Evolutionary conservation across 1,140 invertebrate genomes (phyloP).

Genomic region (Spodoptera litura): DNA sequence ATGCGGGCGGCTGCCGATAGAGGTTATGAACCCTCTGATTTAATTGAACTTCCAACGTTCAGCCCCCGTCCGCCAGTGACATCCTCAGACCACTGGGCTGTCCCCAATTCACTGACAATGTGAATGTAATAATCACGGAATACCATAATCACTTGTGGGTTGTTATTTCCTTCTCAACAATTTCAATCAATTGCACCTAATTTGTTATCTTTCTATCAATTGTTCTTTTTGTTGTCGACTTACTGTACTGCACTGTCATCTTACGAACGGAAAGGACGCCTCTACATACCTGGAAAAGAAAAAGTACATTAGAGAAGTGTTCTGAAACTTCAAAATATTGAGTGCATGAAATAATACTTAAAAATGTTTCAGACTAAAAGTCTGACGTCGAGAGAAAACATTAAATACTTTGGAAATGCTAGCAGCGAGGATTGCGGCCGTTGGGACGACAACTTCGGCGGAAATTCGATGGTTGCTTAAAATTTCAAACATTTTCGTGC

Average conservation of each 20-base stretch:
- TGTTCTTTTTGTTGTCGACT: conserved; percentile 4
- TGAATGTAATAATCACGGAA: conserved; percentile 47
- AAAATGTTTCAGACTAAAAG: conserved; percentile 12
- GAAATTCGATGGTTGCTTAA: conserved; percentile 31
- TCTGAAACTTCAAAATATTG: conserved; percentile 3
- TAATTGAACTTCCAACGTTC: conserved; percentile 78
- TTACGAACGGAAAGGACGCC: conserved; percentile 17
- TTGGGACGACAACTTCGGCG: conserved; percentile 8
- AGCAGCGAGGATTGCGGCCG: conserved; percentile 9
- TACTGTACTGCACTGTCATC: conserved; percentile 21
- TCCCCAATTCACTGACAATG: conserved; percentile 42
- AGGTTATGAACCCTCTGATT: conserved; percentile 76
- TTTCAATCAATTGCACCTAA: background rate
- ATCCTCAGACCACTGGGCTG: conserved; percentile 52
- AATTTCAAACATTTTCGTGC: conserved; percentile 23
- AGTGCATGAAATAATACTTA: conserved; percentile 15
- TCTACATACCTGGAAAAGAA: conserved; percentile 55
- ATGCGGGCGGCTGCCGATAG: conserved; percentile 68
- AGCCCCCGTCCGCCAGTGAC: conserved; percentile 47
- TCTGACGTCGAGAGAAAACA: conserved; percentile 16
- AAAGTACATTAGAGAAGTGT: conserved; percentile 1
- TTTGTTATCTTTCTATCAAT: conserved; percentile 3
- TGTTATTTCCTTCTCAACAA: conserved; percentile 28
- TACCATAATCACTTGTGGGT: conserved; percentile 20
- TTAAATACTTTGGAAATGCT: conserved; percentile 32